Base-by-base conservation (phyloP, 2,113 vertebrate genomes). In the Nerophis lumbriciformis region DNA sequence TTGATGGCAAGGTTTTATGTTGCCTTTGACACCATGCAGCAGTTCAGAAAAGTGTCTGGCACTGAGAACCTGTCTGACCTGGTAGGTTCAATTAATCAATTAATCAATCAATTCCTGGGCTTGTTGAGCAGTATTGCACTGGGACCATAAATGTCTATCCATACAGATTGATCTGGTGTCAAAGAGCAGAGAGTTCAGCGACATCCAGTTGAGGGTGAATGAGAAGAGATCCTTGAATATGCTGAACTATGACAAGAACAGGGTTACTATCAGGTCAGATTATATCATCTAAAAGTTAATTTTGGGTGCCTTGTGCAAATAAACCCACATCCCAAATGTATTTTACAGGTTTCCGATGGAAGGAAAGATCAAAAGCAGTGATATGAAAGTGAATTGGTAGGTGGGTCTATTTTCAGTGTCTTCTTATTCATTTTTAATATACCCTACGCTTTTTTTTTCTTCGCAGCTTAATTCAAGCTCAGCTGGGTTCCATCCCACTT, bases 311-410 rank as follows among this genome's bases (percentile, higher is more conserved):
- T 45, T n/a, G 19, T 37, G 44, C 71, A 51, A 61, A 53, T 0
- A 36, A n/a, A 53, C 61, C 4, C 28, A 3, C 65, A 48, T 75
- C 61, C 4, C 28, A 2, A 63, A 48, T 75, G 9, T 59, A 16
- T 68, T 87, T 56, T 72, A 6, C 73, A 99, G 96, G 88, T 98
- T 93, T 91, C 94, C 96, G 38, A 88, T 98, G 82, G 91, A 93
- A 16, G 97, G 96, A 80, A 98, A 93, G 81, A 97, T 99, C 85
- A 97, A 94, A 92, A 95, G 90, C 75, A 95, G 85, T 85, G 90
- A 98, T 89, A 99, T 99, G 96, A 99, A 99, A 93, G 90, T 99
- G 55, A 98, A 95, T 83, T 99, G 95, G 97, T 98, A 90, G 84
- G 83, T 78, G 47, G 48, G 42, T 54, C 56, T 4, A n/a, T 45